Conservation (phyloP, 2,113 vertebrate genomes). For the Hylia prasina region DNA sequence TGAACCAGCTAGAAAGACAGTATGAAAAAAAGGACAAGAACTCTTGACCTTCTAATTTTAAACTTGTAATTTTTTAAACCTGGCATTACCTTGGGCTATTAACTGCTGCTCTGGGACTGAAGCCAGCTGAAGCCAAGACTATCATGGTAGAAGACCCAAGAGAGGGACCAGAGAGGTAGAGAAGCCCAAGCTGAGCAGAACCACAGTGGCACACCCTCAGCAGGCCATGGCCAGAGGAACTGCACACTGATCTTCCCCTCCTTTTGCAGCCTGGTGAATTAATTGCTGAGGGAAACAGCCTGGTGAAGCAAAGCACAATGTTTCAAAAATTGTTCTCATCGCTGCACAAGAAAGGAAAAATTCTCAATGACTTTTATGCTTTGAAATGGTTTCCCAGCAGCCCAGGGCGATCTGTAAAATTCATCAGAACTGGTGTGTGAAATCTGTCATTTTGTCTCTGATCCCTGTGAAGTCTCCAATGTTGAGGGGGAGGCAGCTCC, state of each 20-base stretch:
- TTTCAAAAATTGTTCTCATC: neutral
- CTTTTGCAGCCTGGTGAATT: neutral
- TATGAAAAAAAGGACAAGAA: neutral
- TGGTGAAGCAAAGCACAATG: neutral
- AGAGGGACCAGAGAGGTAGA: neutral
- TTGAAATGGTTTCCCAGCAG: conserved; percentile 13
- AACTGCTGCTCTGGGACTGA: neutral
- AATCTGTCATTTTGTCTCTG: neutral
- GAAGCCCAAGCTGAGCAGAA: neutral
- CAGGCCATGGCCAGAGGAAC: neutral
- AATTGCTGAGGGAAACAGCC: neutral
- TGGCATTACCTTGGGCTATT: neutral
- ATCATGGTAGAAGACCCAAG: neutral
- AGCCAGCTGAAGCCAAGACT: neutral
- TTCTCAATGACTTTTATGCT: neutral
- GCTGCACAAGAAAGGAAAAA: neutral
- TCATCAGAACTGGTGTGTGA: neutral
- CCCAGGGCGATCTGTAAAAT: neutral
- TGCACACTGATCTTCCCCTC: neutral
- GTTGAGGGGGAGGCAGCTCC: neutral
- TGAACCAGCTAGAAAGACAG: neutral
- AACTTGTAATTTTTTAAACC: neutral
- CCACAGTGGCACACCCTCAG: neutral
- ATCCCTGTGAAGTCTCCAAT: neutral
- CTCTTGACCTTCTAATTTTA: neutral